phyloP scores from a whole-genome alignment of 2,888 invertebrate genomes.

The Xanthorhoe spadicearia region DNA sequence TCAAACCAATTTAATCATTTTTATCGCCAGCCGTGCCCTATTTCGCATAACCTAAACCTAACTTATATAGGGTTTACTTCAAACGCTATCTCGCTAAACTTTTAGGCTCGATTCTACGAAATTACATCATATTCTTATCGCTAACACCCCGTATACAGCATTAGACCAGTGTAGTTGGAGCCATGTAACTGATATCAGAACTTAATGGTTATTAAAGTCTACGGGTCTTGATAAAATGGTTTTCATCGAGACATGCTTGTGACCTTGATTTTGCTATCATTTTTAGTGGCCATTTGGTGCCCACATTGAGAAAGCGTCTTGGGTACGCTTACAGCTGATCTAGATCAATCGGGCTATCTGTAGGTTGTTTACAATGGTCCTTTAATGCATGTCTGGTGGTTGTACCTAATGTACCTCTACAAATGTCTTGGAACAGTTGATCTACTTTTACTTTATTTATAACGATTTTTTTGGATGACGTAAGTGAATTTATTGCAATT shows the following conservation, averaged over 20 bases:
- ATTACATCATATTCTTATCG: slow-evolving; percentile 31
- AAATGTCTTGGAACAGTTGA: too few relatives aligned
- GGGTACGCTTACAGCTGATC: background rate
- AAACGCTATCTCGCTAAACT: slow-evolving; percentile 19
- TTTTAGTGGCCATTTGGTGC: slow-evolving; percentile 1
- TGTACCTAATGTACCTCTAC: too few relatives aligned
- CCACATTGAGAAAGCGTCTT: background rate
- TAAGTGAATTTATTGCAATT: too few relatives aligned
- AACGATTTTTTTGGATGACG: too few relatives aligned
- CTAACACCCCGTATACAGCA: slow-evolving; percentile 21
- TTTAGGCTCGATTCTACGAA: slow-evolving; percentile 22
- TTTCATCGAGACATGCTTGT: background rate
- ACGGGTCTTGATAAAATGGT: slow-evolving; percentile 12
- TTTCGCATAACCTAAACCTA: background rate
- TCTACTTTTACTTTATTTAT: too few relatives aligned
- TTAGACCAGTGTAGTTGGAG: slow-evolving; percentile 21
- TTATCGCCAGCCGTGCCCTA: background rate
- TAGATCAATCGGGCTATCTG: background rate
- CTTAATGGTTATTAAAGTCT: slow-evolving; percentile 17
- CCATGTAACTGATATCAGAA: slow-evolving; percentile 10
- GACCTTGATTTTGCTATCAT: slow-evolving; percentile 9
- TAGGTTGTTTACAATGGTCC: background rate
- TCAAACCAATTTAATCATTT: background rate
- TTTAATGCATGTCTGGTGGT: background rate
- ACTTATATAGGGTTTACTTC: slow-evolving; percentile 9